Conservation (phyloP, 2,888 invertebrate genomes). For the Latrodectus hesperus region DNA sequence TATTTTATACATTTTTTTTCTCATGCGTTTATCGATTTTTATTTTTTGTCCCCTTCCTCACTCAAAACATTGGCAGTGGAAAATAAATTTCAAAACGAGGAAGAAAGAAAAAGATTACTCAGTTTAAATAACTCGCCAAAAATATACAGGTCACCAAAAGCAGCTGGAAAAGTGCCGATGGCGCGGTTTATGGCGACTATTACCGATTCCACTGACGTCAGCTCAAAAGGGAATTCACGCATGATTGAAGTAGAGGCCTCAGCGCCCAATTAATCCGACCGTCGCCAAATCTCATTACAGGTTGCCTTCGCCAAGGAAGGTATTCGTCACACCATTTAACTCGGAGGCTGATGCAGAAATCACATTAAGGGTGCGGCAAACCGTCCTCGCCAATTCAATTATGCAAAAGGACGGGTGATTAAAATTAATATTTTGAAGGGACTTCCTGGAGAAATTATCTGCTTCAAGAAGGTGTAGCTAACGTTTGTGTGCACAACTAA, state of each 20-base stretch:
- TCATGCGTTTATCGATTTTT: too few species aligned
- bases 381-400: slow-evolving; percentile 52
- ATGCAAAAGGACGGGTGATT: slow-evolving; percentile 51
- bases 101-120: too few species aligned
- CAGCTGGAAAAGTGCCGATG: slow-evolving; percentile 10
- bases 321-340: slow-evolving; percentile 50
- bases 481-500: background rate
- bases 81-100: background rate
- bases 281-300: slow-evolving; percentile 58
- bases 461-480: background rate
- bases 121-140: background rate
- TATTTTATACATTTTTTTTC: too few species aligned
- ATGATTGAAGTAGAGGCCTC: slow-evolving; percentile 19
- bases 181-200: slow-evolving; percentile 35
- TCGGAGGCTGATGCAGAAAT: slow-evolving; percentile 26
- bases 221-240: slow-evolving; percentile 25
- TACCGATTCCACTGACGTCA: slow-evolving; percentile 38
- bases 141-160: background rate
- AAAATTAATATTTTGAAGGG: slow-evolving; percentile 52
- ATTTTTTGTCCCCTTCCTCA: too few species aligned
- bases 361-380: slow-evolving; percentile 40
- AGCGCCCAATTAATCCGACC: slow-evolving; percentile 56
- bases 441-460: background rate
- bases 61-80: background rate
- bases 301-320: slow-evolving; percentile 27